Conservation (phyloP, 2,797 vertebrate genomes). For the Neopelma chrysocephalum region DNA sequence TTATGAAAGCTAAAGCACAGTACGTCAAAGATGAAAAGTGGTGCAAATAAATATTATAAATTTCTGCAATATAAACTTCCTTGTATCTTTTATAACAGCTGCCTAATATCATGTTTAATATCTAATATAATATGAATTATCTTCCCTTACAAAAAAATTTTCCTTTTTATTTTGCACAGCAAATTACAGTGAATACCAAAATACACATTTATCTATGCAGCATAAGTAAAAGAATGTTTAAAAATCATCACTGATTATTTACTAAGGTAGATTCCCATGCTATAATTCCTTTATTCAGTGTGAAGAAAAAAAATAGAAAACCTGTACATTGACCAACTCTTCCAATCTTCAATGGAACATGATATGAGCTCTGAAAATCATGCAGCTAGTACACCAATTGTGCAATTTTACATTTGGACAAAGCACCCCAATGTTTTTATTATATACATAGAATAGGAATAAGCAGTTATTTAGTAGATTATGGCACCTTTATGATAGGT, state of each 20-base stretch:
- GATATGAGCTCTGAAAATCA: background rate
- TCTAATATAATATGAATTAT: background rate
- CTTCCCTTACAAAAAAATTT: background rate
- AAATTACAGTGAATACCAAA: background rate
- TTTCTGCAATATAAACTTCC: background rate
- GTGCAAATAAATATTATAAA: background rate
- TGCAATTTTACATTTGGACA: background rate
- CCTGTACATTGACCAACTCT: rapidly evolving
- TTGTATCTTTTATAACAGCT: background rate
- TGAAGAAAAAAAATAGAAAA: background rate
- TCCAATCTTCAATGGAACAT: background rate
- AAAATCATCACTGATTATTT: background rate
- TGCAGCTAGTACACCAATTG: background rate
- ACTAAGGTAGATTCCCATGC: background rate
- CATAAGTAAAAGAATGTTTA: background rate
- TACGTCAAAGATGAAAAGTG: background rate
- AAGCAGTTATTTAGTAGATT: background rate
- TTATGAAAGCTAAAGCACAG: background rate
- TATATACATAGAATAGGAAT: background rate
- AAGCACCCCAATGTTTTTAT: background rate
- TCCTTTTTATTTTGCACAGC: background rate
- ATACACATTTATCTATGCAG: background rate
- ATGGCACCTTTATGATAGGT: background rate
- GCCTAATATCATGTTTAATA: background rate
- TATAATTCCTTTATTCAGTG: background rate